Conservation (phyloP, 2,113 vertebrate species). For the Menura novaehollandiae region DNA sequence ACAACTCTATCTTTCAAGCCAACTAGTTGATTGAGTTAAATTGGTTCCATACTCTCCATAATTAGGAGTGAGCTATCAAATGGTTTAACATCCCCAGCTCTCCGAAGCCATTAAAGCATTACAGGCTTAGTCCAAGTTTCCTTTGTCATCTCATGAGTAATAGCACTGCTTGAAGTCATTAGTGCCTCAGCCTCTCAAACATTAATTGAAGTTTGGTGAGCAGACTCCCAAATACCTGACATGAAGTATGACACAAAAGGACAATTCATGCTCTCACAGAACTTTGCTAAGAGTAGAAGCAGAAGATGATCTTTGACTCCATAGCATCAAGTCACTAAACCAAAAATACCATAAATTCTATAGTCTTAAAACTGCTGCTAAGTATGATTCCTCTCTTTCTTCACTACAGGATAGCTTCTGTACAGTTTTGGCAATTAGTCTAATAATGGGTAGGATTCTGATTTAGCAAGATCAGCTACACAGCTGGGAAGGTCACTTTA, state of each 20-base stretch:
- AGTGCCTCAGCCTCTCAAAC: neutral
- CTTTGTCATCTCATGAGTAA: slow-evolving; percentile 11
- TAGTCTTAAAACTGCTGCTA: neutral
- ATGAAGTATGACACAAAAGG: neutral
- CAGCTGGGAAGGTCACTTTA: neutral
- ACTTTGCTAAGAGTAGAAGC: neutral
- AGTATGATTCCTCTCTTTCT: neutral
- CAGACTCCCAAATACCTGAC: neutral
- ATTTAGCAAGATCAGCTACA: neutral
- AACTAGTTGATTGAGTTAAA: neutral
- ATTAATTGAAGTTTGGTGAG: neutral
- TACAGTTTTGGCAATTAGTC: neutral
- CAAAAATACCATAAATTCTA: neutral
- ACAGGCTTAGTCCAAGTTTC: neutral
- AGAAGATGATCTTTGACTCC: neutral
- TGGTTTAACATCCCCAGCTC: neutral
- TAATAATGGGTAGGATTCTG: neutral
- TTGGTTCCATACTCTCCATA: neutral
- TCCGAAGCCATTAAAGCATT: slow-evolving; percentile 13
- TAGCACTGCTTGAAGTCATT: neutral
- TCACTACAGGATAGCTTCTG: neutral
- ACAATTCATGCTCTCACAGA: neutral
- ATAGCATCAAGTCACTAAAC: neutral
- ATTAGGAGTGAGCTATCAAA: neutral
- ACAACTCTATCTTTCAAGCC: neutral